Evolutionary conservation across 30 jellyfish, hydroid and myxozoan genomes (phyloP), one percentile per base, ranked within the genome.

Genomic region (Pseudorhiza aurosa): DNA sequence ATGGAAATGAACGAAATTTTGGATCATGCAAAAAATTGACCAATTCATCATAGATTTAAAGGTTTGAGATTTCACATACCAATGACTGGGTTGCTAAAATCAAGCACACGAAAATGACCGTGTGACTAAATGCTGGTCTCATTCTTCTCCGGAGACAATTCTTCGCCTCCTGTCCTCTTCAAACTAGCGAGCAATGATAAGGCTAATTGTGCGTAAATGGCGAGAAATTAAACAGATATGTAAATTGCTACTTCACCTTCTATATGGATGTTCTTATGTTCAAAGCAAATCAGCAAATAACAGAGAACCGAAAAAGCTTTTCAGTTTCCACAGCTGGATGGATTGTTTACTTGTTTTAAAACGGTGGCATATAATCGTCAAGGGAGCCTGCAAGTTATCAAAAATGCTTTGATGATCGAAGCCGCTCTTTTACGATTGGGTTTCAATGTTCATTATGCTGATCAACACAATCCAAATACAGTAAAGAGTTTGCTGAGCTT

Each of bases 51-150:
- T n/a, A n/a, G n/a, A n/a, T n/a, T n/a, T n/a, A n/a, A n/a, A n/a
- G n/a, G n/a, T n/a, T n/a, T n/a, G n/a, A 11, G 18, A 35, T 28
- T 8, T 26, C 37, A 65, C 79, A 14, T 10, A 65, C 79, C 79
- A 65, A 25, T 36, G 79, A 65, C 37, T 35, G 28, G 10, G 51
- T 28, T 1, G 47, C 75, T 25, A 7, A 22, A 18, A 57, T 37
- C 71, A 57, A 7, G 45, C 71, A 57, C 8, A 22, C 42, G 17
- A 57, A 6, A 2, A 10, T 15, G 4, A 57, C 71, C 18, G 18
- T 21, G 25, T 24, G 22, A 4, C 3, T 4, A 24, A n/a, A 2
- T 40, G 25, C 7, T 2, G 21, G 42, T 40, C 71, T 29, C 71
- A 57, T 57, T 39, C 25, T 37, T 65, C 31, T 11, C 64, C n/a